These are phyloP conservation scores for Podarcis lilfordi DNA, from an alignment of 2,797 vertebrate genomes.

Conservation along the genomic window DNA sequence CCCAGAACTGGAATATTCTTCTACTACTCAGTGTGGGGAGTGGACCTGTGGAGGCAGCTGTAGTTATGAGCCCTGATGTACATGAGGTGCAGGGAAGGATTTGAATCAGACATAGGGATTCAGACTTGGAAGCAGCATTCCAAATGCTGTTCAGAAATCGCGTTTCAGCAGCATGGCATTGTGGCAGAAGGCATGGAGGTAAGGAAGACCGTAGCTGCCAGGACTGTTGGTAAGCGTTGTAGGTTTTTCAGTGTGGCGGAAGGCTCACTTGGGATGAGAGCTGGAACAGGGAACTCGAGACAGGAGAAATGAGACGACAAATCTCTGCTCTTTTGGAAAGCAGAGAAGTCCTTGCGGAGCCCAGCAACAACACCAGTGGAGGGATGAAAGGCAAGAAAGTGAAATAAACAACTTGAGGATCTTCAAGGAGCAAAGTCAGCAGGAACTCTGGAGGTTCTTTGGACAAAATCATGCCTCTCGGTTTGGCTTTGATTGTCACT, in stretches of 20 bases:
- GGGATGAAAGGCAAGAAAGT: conserved; percentile 50
- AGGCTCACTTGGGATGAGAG: background rate
- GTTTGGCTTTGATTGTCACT: conserved; percentile 40
- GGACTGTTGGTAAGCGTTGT: background rate
- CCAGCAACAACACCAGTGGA: conserved; percentile 50
- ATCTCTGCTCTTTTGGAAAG: conserved; percentile 54
- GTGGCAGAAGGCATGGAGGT: background rate
- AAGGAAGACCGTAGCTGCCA: too few species aligned
- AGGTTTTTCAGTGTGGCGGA: background rate
- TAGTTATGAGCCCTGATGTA: too few species aligned
- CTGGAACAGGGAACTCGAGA: background rate
- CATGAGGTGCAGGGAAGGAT: too few species aligned
- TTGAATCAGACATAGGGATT: too few species aligned
- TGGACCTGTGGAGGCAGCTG: too few species aligned
- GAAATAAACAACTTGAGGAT: conserved; percentile 60
- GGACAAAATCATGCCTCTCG: conserved; percentile 46
- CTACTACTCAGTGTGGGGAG: too few species aligned
- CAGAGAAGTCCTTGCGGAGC: conserved; percentile 45
- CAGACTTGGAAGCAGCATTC: too few species aligned
- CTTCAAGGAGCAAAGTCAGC: conserved; percentile 48
- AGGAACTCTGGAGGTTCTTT: conserved; percentile 27
- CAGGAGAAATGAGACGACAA: conserved; percentile 53
- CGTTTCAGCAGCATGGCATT: too few species aligned
- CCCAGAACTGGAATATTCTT: too few species aligned
- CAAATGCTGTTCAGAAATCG: too few species aligned